phyloP scores from a whole-genome alignment of 2,113 vertebrate genomes.

The Heterotis niloticus region DNA sequence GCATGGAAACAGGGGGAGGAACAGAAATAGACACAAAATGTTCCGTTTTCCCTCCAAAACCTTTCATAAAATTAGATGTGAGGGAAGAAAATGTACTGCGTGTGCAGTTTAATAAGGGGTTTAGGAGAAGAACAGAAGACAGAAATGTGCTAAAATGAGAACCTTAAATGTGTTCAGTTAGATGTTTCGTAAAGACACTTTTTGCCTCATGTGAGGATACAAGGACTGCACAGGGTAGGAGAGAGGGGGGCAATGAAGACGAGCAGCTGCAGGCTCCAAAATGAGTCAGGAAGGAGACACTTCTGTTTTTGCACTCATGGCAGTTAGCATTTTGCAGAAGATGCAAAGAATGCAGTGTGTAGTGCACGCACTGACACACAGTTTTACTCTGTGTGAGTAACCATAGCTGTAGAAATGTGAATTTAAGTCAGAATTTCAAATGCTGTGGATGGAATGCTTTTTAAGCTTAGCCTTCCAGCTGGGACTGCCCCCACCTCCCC shows the following conservation, averaged over 20 bases:
- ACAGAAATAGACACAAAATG: too few relatives aligned
- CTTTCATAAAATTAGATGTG: constrained; percentile 34
- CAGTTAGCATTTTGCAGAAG: neutral
- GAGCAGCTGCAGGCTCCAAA: neutral
- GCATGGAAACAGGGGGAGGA: too few relatives aligned
- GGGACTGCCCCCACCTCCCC: constrained; percentile 19
- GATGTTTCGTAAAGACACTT: constrained; percentile 54
- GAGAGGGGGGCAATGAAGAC: constrained; percentile 9
- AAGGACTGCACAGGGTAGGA: neutral
- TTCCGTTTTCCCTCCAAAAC: neutral
- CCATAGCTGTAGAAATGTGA: constrained; percentile 7
- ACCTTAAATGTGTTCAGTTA: constrained; percentile 49
- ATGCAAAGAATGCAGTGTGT: too few relatives aligned
- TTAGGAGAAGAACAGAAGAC: constrained; percentile 11
- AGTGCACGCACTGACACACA: neutral
- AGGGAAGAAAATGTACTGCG: constrained; percentile 31
- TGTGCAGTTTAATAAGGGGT: neutral
- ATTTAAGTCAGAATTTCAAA: constrained; percentile 52
- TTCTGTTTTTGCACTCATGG: neutral
- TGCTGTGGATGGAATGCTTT: constrained; percentile 41
- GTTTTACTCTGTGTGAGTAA: neutral
- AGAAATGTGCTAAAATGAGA: constrained; percentile 50
- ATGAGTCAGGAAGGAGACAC: neutral
- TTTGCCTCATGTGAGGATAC: constrained; percentile 35
- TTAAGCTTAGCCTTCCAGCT: constrained; percentile 28